phyloP scores from a whole-genome alignment of 2,888 invertebrate species.

The Philhelius pedissequus region DNA sequence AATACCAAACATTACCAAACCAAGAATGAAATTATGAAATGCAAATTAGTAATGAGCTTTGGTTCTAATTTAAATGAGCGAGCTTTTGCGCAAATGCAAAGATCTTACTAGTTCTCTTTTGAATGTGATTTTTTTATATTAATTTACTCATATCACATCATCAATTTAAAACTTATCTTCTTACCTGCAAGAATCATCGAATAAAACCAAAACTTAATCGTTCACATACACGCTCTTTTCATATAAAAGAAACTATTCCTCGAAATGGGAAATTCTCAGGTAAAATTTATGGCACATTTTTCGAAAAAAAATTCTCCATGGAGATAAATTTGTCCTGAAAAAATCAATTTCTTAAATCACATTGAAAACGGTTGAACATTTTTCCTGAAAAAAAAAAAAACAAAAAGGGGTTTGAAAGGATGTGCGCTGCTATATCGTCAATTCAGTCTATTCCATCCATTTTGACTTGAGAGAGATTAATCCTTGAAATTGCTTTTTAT shows the following conservation, averaged over 20 bases:
- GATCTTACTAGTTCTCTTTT: too few species aligned
- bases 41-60: too few species aligned
- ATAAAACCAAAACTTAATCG: background rate
- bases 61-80: too few species aligned
- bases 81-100: too few species aligned
- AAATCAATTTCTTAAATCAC: constrained; percentile 9
- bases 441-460: background rate
- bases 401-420: background rate
- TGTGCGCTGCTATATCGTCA: background rate
- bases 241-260: background rate
- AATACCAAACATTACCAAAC: too few species aligned
- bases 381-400: background rate
- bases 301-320: background rate
- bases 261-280: background rate
- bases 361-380: constrained; percentile 17
- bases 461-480: constrained; percentile 42
- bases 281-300: background rate
- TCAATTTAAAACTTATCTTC: too few species aligned
- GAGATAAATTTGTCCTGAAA: too few species aligned
- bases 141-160: too few species aligned
- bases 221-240: background rate
- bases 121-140: too few species aligned
- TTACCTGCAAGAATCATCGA: too few species aligned
- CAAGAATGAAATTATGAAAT: too few species aligned
- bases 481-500: constrained; percentile 66